Evolutionary conservation across 2,113 vertebrate genomes (phyloP).

Genomic region (Pan troglodytes): NHGRI_mPanTro3-v2.1_pri NC_072403.2:160871501-160872000

Average conservation of each 20-base stretch:
- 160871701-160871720: not conserved
- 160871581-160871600: not conserved
- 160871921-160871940: not conserved
- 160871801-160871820: not conserved
- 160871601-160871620: not conserved
- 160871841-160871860: not conserved
- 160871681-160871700: not conserved
- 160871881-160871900: no score
- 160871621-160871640: not conserved
- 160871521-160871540: not conserved
- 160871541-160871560: not conserved
- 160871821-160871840: not conserved
- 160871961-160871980: not conserved
- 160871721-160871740: not conserved
- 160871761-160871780: not conserved
- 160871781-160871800: not conserved
- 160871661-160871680: not conserved
- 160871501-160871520: accelerated
- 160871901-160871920: no score
- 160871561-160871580: not conserved
- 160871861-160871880: not conserved
- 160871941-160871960: not conserved
- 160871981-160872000: not conserved
- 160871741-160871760: not conserved
- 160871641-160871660: not conserved